Percentiles rank a stretch among this genome's conserved stretches.
These are phyloP conservation scores for Oceanodroma leucorhoa DNA, from an alignment of 2,797 vertebrate species.

Conservation along the genomic window DNA sequence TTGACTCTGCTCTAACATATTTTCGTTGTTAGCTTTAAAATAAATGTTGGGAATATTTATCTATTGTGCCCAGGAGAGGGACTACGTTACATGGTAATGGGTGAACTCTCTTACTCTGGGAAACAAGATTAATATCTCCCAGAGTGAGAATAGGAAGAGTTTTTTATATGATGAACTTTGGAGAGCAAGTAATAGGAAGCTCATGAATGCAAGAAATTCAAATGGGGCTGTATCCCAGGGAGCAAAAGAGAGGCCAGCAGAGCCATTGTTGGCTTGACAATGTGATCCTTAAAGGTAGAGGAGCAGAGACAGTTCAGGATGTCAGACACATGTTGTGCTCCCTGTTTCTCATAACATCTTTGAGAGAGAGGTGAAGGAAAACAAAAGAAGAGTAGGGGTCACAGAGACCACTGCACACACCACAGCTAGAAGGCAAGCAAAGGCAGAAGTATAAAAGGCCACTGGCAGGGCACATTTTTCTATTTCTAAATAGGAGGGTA, in stretches of 20 bases:
- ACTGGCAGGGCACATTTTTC: slow-evolving; percentile 16
- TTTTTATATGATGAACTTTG: slow-evolving; percentile 6
- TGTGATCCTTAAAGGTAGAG: not conserved
- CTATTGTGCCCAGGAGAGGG: not conserved
- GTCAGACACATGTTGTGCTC: not conserved
- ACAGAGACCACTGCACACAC: not conserved
- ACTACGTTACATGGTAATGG: not conserved
- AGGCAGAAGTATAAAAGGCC: slow-evolving; percentile 26
- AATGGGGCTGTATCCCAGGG: not conserved
- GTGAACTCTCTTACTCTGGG: not conserved
- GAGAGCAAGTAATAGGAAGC: not conserved
- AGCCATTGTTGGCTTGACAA: slow-evolving; percentile 31
- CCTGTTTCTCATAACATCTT: not conserved
- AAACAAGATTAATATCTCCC: slow-evolving; percentile 36
- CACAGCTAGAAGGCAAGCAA: not conserved
- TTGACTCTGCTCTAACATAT: not conserved
- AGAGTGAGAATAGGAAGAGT: slow-evolving; percentile 1
- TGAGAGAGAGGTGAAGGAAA: not conserved
- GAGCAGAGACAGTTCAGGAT: slow-evolving; percentile 7
- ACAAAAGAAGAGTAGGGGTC: slow-evolving; percentile 2
- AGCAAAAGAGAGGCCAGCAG: slow-evolving; percentile 3
- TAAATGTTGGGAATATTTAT: not conserved
- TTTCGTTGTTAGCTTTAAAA: slow-evolving; percentile 29
- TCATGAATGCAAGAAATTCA: slow-evolving; percentile 45
- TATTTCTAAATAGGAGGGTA: not conserved